Base-by-base conservation (phyloP, 1,140 invertebrate genomes). In the Oncopodura yosiiana region DNA sequence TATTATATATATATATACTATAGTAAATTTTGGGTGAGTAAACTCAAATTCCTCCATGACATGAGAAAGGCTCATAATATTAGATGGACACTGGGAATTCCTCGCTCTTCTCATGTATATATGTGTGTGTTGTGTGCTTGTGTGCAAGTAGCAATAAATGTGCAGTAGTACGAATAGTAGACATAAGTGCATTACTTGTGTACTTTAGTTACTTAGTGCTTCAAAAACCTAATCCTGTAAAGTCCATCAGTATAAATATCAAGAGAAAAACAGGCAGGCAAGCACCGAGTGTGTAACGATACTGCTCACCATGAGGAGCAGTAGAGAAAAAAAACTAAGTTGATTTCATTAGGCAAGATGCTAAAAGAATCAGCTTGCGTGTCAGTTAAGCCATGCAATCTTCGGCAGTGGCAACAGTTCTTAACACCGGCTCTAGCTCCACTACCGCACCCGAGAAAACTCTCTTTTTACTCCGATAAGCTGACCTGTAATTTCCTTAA, bases 321-420 rank as follows among this genome's bases (percentile, higher is more conserved):
- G n/a, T n/a, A n/a, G n/a, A n/a, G n/a, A n/a, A n/a, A n/a, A n/a
- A n/a, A 46, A 18, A 29, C n/a, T n/a, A 57, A 55, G 61, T 55
- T 63, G 58, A 63, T 63, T 63, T 63, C 50, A 63, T 63, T 63
- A 63, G 48, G 36, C 37, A 39, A 60, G 62, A 63, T 63, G 58
- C 58, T 53, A 60, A 60, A 63, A 60, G 52, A 60, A 58, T 58
- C 62, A 58, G 62, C 58, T 60, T 53, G 62, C 62, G 62, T 60
- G 62, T 63, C 58, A 63, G 36, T 56, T 30, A 24, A 37, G 9
- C 48, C 61, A 63, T 63, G 57, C 61, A 60, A 59, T 63, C 62
- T 36, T 58, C 46, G 55, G 49, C 52, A 58, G 62, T 60, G 58
- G 56, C 49, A 50, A 49, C 42, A 36, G 49, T 50, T 53, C 42